Evolutionary conservation across 2,113 vertebrate genomes (phyloP).

Genomic region (Corythoichthys haematopterus): DNA sequence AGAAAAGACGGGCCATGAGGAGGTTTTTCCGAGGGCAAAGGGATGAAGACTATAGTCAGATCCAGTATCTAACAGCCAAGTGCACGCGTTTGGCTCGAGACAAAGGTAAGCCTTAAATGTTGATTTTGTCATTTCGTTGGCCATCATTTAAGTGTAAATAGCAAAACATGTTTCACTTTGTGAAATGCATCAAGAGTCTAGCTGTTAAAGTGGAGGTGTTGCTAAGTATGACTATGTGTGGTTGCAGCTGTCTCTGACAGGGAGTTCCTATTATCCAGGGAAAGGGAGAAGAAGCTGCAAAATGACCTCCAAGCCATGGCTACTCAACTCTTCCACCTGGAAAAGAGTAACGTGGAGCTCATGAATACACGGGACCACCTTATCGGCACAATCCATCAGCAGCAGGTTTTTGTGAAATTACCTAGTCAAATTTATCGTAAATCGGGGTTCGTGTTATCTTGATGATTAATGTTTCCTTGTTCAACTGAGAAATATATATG

Average conservation of each 20-base stretch:
- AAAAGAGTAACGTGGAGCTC: conserved; percentile 60
- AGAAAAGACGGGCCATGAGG: conserved; percentile 55
- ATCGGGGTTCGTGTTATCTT: too few relatives aligned
- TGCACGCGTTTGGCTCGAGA: conserved; percentile 66
- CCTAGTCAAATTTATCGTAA: neutral
- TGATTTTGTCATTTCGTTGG: conserved; percentile 1
- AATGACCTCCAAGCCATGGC: conserved; percentile 50
- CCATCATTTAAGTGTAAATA: neutral
- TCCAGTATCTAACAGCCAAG: conserved; percentile 73
- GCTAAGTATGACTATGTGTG: neutral
- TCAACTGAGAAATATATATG: too few relatives aligned
- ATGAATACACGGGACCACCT: conserved; percentile 47
- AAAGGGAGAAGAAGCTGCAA: conserved; percentile 57
- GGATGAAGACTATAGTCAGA: conserved; percentile 69
- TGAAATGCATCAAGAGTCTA: neutral
- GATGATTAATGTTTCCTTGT: too few relatives aligned
- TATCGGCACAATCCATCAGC: conserved; percentile 34
- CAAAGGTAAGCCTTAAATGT: conserved; percentile 53
- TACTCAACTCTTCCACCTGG: conserved; percentile 48
- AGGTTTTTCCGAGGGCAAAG: conserved; percentile 63
- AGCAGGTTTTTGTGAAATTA: conserved; percentile 44
- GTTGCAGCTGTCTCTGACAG: conserved; percentile 57
- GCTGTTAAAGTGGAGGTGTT: neutral
- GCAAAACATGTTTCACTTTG: neutral
- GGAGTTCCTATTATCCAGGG: conserved; percentile 57